phyloP scores from a whole-genome alignment of 2,797 vertebrate species.

The Tapirus indicus region DNA sequence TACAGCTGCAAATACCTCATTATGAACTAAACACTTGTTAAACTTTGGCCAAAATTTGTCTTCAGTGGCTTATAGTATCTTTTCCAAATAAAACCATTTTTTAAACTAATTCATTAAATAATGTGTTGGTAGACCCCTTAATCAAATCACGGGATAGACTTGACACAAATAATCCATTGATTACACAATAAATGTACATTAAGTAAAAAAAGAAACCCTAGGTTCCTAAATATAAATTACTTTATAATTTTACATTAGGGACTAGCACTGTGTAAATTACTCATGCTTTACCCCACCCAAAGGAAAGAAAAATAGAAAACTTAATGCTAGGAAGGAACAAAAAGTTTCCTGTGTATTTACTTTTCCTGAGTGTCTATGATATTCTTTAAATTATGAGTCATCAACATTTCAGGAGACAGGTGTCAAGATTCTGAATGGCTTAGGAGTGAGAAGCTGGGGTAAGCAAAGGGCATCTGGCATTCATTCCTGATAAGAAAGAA shows the following conservation, averaged over 20 bases:
- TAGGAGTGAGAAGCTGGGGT: not conserved
- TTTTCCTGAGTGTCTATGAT: conserved; percentile 15
- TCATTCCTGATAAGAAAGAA: conserved; percentile 36
- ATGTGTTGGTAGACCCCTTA: not conserved
- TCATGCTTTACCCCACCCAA: conserved; percentile 26
- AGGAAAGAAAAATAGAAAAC: conserved; percentile 41
- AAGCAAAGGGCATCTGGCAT: not conserved
- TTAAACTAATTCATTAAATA: conserved; percentile 13
- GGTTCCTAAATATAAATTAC: conserved; percentile 30
- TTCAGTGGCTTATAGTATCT: not conserved
- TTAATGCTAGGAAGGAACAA: not conserved
- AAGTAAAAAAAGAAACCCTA: not conserved
- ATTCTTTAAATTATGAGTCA: conserved; percentile 38
- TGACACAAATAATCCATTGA: conserved; percentile 33
- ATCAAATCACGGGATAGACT: not conserved
- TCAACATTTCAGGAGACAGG: conserved; percentile 12
- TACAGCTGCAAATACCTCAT: conserved; percentile 68
- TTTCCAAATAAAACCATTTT: conserved; percentile 38
- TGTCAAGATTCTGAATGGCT: conserved; percentile 28
- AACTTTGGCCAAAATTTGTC: conserved; percentile 47
- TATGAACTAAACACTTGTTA: conserved; percentile 60
- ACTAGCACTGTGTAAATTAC: conserved; percentile 33
- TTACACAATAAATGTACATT: not conserved
- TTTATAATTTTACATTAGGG: conserved; percentile 50
- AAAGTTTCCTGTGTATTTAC: not conserved